Base-by-base conservation (phyloP, 2,888 invertebrate genomes). In the Neocrepidodera transversa region DNA sequence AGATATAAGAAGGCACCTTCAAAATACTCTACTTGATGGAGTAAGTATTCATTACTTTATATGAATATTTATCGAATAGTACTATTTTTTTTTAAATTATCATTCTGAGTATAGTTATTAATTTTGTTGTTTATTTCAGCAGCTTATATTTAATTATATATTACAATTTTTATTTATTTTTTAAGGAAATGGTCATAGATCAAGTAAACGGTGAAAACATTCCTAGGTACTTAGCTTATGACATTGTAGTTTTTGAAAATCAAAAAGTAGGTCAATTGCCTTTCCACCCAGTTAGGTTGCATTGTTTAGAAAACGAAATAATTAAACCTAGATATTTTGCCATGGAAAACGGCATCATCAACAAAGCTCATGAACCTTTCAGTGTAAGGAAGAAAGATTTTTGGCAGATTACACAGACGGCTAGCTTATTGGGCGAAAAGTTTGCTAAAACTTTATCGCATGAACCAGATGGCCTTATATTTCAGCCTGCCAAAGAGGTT, bases 381-480 rank as follows among this genome's bases (percentile, higher is more conserved):
- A 91, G 96, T 67, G 86, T 99, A 0, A 84, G 97, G 7, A 81
- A 87, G 38, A 99, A 99, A 78, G 89, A 91, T 17, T 99, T 99
- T 81, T 97, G 92, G 91, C 91, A 92, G 47, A 81, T 96, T 54
- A 82, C 85, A 0, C 86, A 87, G 78, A 86, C 93, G 0, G 83
- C 80, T 2, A 86, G 84, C 69, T 80, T 94, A 42, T 79, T 94
- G 2, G 87, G 91, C 10, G 92, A 92, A 40, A 93, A 93, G 74
- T 98, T 99, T 80, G 87, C 91, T 0, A 87, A 87, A 67, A 86
- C 89, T 28, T 82, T 99, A 13, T 84, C 87, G 0, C 99, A 99
- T 76, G 97, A 98, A 78, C 97, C 97, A 0, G 99, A 99, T 76
- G 99, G 99, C 14, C 84, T 99, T 10, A 95, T 99, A 73, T 99